Evolutionary conservation across 2,113 vertebrate species (phyloP).

Genomic region (Thymallus thymallus): DNA sequence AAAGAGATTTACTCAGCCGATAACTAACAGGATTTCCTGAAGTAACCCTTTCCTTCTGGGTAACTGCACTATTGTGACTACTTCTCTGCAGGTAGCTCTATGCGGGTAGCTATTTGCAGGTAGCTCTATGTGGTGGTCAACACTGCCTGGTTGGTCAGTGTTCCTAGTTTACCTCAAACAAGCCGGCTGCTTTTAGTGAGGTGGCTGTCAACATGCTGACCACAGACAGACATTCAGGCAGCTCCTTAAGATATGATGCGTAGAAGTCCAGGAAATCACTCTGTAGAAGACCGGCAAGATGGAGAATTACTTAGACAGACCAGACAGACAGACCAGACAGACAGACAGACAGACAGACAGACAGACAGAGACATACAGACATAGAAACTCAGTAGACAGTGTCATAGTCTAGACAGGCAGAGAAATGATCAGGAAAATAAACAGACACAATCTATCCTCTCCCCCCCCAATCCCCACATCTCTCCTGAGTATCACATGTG

Average conservation of each 20-base stretch:
- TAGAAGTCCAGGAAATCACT: slow-evolving; percentile 96
- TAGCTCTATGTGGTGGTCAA: too few relatives aligned
- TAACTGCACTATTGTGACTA: too few relatives aligned
- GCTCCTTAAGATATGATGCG: slow-evolving; percentile 90
- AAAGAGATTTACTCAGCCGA: too few relatives aligned
- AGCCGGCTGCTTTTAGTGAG: slow-evolving; percentile 53
- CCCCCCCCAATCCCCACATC: background rate
- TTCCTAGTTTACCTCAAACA: slow-evolving; percentile 66
- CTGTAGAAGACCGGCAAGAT: slow-evolving; percentile 62
- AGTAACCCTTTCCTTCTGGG: too few relatives aligned
- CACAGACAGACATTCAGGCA: slow-evolving; percentile 90
- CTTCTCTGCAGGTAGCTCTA: too few relatives aligned
- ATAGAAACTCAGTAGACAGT: too few relatives aligned
- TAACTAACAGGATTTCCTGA: too few relatives aligned
- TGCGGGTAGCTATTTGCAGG: too few relatives aligned
- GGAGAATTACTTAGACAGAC: background rate
- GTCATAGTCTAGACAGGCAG: background rate
- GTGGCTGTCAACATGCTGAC: slow-evolving; percentile 74
- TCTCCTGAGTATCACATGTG: background rate
- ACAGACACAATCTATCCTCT: background rate
- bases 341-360: background rate
- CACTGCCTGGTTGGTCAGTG: background rate
- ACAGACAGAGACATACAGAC: background rate
- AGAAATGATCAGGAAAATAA: background rate
- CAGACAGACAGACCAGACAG: background rate